Percentiles rank a stretch among this genome's conserved stretches.
These are phyloP conservation scores for Doryteuthis pealeii DNA, from an alignment of 1,140 invertebrate genomes.

Conservation along the genomic window DNA sequence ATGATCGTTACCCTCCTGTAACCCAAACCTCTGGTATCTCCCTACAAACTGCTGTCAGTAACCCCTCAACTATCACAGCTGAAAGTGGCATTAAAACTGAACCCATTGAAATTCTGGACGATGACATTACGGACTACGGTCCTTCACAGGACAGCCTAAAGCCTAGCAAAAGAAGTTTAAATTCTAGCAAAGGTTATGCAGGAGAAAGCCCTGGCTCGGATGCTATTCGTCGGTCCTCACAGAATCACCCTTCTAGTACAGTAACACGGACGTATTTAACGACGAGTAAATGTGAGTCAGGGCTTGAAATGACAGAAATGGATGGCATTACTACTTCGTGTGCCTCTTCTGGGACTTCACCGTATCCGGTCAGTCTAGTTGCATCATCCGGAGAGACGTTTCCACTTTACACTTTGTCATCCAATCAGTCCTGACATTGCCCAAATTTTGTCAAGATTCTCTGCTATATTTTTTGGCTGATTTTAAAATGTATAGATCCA, in stretches of 20 bases:
- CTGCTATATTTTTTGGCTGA: no score
- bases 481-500: no score
- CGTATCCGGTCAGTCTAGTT: conserved; percentile 10
- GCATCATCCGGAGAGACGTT: conserved; percentile 8
- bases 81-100: not conserved
- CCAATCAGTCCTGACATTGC: conserved; percentile 6
- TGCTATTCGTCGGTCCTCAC: not conserved
- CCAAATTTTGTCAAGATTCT: not conserved
- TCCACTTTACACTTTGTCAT: conserved; percentile 3
- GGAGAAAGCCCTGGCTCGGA: not conserved
- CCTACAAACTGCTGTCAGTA: not conserved
- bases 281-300: not conserved
- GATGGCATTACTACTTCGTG: not conserved
- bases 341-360: not conserved
- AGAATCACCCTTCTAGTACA: not conserved
- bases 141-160: not conserved
- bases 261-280: not conserved
- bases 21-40: not conserved
- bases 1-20: not conserved
- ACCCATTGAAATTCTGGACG: conserved; percentile 8
- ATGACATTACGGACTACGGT: not conserved
- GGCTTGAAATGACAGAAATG: not conserved
- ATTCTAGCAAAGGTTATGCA: not conserved
- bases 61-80: not conserved
- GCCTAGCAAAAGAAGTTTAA: not conserved